Evolutionary conservation across 2,113 vertebrate species (phyloP), one percentile per base, ranked within the genome.

Genomic region (Pomatorhinus ruficollis): DNA sequence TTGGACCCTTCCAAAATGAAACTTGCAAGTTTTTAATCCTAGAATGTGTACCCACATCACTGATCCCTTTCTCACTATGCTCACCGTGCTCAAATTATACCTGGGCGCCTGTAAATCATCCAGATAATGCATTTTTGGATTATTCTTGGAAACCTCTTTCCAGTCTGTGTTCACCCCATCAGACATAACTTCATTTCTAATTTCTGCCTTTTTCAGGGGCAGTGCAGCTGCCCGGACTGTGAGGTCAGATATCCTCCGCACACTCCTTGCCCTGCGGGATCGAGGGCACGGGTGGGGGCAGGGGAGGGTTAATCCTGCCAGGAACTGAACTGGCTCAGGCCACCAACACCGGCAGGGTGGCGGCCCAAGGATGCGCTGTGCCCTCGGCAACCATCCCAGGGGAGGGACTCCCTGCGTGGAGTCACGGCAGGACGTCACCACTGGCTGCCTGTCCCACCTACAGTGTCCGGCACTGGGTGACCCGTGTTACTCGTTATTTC

Each of bases 351-450:
- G 0, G 25, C 6, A 5, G 6, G 15, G 30, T 6, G 74, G 33
- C 4, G 4, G 10, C 40, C 12, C 39, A 2, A 5, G 12, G 0
- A 9, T 10, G 69, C 3, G 6, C 9, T 2, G 3, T 18, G 35
- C 24, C 1, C 40, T 2, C 5, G 28, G 54, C 50, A 11, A 2
- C 22, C 12, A 0, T 4, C 28, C 31, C 52, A 7, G 35, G 39
- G 8, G 5, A 24, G 45, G 54, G 22, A 7, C 4, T 18, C 56
- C 20, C 31, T 5, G 5, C 30, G 0, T 2, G 30, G 15, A 7
- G 7, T 1, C 5, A 11, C 7, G 11, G 4, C 53, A 6, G 10
- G 5, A 4, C 0, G 0, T 19, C 37, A 15, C 22, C 37, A 4
- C 0, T 13, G 33, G 9, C 25, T 19, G 52, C 7, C 25, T 11